Evolutionary conservation across 2,888 invertebrate genomes (phyloP).

Genomic region (Magallana nippona): DNA sequence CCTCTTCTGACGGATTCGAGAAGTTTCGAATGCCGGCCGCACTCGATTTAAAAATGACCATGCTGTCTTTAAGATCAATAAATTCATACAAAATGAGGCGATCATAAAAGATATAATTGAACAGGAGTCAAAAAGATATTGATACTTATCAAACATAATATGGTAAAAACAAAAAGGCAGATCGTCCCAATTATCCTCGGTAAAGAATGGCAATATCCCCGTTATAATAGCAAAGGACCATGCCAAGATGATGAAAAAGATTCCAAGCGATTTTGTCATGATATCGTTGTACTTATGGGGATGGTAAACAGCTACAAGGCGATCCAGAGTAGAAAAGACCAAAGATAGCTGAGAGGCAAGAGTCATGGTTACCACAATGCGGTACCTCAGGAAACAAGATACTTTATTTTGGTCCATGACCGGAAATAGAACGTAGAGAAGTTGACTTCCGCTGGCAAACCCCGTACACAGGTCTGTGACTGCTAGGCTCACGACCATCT

Average conservation of each 20-base stretch:
- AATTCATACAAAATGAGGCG: slow-evolving; percentile 51
- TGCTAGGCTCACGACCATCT: slow-evolving; percentile 58
- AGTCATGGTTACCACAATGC: slow-evolving; percentile 54
- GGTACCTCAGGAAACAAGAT: slow-evolving; percentile 55
- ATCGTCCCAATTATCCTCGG: slow-evolving; percentile 45
- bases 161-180: slow-evolving; percentile 48
- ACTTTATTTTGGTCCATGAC: slow-evolving; percentile 44
- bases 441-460: slow-evolving; percentile 49
- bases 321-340: slow-evolving; percentile 57
- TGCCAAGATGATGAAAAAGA: slow-evolving; percentile 45
- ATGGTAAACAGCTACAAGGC: slow-evolving; percentile 53
- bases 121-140: slow-evolving; percentile 42
- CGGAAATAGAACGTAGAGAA: slow-evolving; percentile 52
- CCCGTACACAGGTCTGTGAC: slow-evolving; percentile 58
- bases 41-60: slow-evolving; percentile 45
- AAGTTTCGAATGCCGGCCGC: slow-evolving; percentile 31
- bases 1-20: slow-evolving; percentile 2
- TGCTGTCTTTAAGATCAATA: slow-evolving; percentile 48
- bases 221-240: slow-evolving; percentile 53
- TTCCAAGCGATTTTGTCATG: slow-evolving; percentile 46
- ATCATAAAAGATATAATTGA: slow-evolving; percentile 49
- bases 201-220: slow-evolving; percentile 46
- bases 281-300: slow-evolving; percentile 47
- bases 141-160: slow-evolving; percentile 37
- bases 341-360: slow-evolving; percentile 57